Conservation (phyloP, 2,113 vertebrate species). For the Corythoichthys intestinalis region DNA sequence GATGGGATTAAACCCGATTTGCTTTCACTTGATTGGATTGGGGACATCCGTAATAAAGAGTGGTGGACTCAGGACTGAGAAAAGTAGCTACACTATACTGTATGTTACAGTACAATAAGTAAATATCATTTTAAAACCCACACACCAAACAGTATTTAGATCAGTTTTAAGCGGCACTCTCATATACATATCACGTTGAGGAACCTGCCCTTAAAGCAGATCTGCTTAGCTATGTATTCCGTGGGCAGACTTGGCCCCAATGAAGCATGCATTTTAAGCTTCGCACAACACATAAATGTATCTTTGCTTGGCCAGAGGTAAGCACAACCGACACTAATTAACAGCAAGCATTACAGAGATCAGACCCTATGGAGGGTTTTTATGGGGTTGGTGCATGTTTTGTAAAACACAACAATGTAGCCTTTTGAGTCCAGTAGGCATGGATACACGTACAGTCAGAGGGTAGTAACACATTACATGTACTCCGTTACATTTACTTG, state of each 20-base stretch:
- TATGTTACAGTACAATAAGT: neutral
- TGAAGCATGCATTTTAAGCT: conserved; percentile 49
- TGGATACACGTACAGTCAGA: conserved; percentile 9
- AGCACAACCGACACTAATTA: conserved; percentile 70
- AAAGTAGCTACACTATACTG: neutral
- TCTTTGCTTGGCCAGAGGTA: conserved; percentile 68
- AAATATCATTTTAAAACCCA: conserved; percentile 1
- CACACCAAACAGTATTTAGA: neutral
- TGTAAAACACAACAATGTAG: conserved; percentile 39
- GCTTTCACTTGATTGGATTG: too few species aligned
- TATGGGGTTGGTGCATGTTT: conserved; percentile 39
- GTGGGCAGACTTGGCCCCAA: conserved; percentile 21
- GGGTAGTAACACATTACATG: too few species aligned
- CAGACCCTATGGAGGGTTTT: conserved; percentile 68
- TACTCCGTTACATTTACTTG: too few species aligned
- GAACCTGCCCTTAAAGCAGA: neutral
- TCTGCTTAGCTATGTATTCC: conserved; percentile 33
- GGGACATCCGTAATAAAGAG: too few species aligned
- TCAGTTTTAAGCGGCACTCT: neutral
- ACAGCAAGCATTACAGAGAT: conserved; percentile 67
- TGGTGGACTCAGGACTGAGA: neutral
- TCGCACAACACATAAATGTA: conserved; percentile 65
- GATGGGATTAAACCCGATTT: too few species aligned
- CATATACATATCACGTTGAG: neutral
- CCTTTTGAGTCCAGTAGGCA: conserved; percentile 23